A percentile compares a stretch with the other conserved stretches of the same genome.
Conservation (phyloP, 2,113 vertebrate genomes). For the Strix uralensis region DNA sequence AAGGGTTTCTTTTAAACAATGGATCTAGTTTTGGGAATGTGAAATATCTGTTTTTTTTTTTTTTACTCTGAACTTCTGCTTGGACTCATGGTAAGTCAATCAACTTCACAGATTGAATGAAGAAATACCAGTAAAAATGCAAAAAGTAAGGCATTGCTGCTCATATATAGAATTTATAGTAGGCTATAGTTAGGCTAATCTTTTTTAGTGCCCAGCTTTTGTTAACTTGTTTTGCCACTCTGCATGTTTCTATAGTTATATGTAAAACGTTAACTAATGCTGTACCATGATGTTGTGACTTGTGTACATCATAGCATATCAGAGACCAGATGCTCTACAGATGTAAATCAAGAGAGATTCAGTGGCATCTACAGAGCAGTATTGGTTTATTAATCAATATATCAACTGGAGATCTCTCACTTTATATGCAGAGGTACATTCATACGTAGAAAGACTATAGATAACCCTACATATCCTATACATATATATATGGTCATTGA, state of each 20-base stretch:
- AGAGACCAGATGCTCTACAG: background rate
- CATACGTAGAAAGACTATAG: background rate
- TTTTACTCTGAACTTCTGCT: background rate
- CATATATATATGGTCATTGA: background rate
- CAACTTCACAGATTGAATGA: background rate
- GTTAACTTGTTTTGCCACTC: background rate
- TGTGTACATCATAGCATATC: background rate
- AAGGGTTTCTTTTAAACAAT: background rate
- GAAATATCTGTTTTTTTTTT: background rate
- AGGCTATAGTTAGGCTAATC: background rate
- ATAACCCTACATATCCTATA: background rate
- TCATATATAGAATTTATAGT: background rate
- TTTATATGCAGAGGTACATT: background rate
- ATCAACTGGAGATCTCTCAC: background rate
- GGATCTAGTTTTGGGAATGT: background rate
- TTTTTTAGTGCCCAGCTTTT: background rate
- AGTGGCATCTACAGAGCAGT: background rate
- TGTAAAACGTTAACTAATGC: background rate
- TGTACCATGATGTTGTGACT: background rate
- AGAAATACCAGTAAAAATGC: background rate
- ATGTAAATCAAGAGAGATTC: background rate
- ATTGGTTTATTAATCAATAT: slow-evolving; percentile 26
- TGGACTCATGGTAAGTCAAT: background rate
- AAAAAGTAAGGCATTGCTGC: background rate
- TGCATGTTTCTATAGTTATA: background rate